Base-by-base conservation (phyloP, 1,140 invertebrate genomes). In the Lucilia sericata region DNA sequence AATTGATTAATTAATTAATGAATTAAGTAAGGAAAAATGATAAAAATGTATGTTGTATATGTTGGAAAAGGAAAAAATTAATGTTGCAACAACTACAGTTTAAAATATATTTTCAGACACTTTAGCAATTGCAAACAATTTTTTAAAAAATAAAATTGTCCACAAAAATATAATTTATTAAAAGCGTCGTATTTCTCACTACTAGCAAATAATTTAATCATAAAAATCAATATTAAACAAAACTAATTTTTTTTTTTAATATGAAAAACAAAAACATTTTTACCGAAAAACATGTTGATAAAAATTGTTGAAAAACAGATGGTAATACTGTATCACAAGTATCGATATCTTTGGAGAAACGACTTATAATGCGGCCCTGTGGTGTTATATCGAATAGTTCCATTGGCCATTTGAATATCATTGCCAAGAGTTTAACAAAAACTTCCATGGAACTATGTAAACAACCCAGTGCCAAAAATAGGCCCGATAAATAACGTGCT, bases 351-450 rank as follows among this genome's bases (percentile, higher is more conserved):
- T 95, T 96, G 85, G 94, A 93, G 91, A 96, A 95, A 85, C 96
- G 93, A 92, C 94, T 96, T 84, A 97, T 89, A 86, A 96, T 93
- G 87, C 96, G 93, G 87, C 96, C 96, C 86, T 93, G 89, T 30
- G 96, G 96, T 84, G 95, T 96, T 84, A 92, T 93, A 92, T 96
- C 95, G 91, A 96, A 97, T 92, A 97, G 95, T 85, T 92, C 92
- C 92, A 95, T 94, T 74, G 95, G 94, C 90, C 94, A 94, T 85
- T 91, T 93, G 83, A 97, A 88, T 86, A 95, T 91, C 86, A 93
- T 93, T 84, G 88, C 88, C 82, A 97, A 92, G 85, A 96, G 91
- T 82, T 84, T 86, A 83, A 88, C 86, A 91, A 96, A 95, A 86
- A 96, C 92, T 55, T 87, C 85, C 85, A 85, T 86, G 65, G 91